A percentile compares a stretch with the other conserved stretches of the same genome.
Conservation (phyloP, 2,888 invertebrate species). For the Hermaeophaga mercurialis region DNA sequence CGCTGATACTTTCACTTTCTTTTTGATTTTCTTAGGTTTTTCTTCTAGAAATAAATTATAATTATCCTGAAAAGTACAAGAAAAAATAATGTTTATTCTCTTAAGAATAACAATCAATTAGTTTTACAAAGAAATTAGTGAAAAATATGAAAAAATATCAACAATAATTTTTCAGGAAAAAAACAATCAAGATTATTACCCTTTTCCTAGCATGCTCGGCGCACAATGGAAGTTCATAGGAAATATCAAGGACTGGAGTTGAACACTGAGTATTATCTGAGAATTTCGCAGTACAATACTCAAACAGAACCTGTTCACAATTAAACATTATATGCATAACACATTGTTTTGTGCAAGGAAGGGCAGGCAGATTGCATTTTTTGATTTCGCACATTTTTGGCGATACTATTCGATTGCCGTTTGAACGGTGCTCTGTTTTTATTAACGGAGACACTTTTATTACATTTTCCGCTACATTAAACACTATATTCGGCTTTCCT, state of each 20-base stretch:
- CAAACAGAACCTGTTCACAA: constrained; percentile 75
- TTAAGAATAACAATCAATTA: too few relatives aligned
- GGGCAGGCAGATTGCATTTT: constrained; percentile 57
- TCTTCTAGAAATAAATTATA: constrained; percentile 78
- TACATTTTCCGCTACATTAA: constrained; percentile 9
- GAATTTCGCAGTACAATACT: constrained; percentile 80
- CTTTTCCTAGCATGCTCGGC: constrained; percentile 83
- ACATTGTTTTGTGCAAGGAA: constrained; percentile 84
- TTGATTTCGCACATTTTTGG: constrained; percentile 45
- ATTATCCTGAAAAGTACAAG: constrained; percentile 74
- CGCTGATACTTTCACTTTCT: constrained; percentile 64
- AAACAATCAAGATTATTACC: constrained; percentile 60
- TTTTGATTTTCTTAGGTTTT: constrained; percentile 72
- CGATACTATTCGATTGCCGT: constrained; percentile 42
- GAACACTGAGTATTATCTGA: constrained; percentile 80
- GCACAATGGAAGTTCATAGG: constrained; percentile 83
- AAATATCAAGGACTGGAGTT: constrained; percentile 77
- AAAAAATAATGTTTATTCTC: too few relatives aligned
- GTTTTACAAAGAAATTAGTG: too few relatives aligned
- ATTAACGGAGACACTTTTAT: constrained; percentile 19
- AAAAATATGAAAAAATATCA: too few relatives aligned
- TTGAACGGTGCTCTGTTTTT: constrained; percentile 28
- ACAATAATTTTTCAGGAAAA: too few relatives aligned
- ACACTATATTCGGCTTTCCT: constrained; percentile 52
- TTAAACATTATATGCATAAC: constrained; percentile 83